Evolutionary conservation across 2,113 vertebrate genomes (phyloP).

Genomic region (Phrynosoma platyrhinos): DNA sequence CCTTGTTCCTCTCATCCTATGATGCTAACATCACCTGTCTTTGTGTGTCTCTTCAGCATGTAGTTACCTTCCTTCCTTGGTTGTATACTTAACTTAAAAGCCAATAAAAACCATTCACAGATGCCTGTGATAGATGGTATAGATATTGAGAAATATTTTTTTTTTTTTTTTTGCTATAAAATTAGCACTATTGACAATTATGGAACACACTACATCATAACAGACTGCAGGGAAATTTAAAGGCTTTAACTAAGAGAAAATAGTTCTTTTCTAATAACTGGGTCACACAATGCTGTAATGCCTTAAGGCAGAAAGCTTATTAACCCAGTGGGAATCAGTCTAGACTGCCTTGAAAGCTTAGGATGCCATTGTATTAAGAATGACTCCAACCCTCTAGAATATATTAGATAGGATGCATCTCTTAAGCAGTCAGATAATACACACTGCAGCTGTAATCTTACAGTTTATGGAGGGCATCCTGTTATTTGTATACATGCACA

Average conservation of each 20-base stretch:
- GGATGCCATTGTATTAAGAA: neutral
- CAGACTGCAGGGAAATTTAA: slow-evolving; percentile 1
- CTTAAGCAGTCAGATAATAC: neutral
- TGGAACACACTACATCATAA: neutral
- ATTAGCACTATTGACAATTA: slow-evolving; percentile 27
- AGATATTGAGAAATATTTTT: neutral
- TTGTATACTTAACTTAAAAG: slow-evolving; percentile 28
- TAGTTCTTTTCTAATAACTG: neutral
- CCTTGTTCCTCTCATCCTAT: neutral
- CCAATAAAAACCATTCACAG: slow-evolving; percentile 26
- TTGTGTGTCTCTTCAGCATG: neutral
- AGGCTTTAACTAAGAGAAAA: neutral
- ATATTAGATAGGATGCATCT: neutral
- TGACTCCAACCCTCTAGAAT: neutral
- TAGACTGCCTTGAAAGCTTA: neutral
- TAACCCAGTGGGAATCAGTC: neutral
- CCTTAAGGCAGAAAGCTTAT: neutral
- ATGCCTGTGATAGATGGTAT: slow-evolving; percentile 41
- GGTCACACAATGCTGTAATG: neutral
- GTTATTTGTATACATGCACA: too few species aligned
- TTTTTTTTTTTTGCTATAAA: slow-evolving; percentile 38
- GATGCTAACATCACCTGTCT: neutral
- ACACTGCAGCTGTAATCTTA: neutral
- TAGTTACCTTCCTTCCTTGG: neutral
- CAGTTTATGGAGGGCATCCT: too few species aligned